phyloP scores from a whole-genome alignment of 2,888 invertebrate species.

The Tryphoninae sp. region DNA sequence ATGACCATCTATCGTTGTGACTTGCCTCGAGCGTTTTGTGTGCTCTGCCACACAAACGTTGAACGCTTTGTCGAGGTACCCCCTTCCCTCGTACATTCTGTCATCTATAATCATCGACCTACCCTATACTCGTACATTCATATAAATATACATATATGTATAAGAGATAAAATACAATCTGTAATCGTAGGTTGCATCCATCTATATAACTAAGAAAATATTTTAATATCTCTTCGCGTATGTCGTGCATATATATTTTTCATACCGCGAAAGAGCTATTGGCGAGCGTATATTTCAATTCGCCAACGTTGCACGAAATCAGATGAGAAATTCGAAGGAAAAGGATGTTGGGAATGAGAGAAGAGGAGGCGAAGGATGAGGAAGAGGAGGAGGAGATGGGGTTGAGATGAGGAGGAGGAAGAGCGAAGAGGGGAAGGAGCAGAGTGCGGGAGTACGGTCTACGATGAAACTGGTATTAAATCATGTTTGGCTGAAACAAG shows the following conservation, averaged over 20 bases:
- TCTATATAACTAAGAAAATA: conserved; percentile 8
- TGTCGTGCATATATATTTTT: conserved; percentile 26
- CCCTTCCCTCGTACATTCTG: conserved; percentile 57
- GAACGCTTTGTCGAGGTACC: conserved; percentile 61
- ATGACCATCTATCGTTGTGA: conserved; percentile 73
- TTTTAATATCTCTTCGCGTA: not conserved
- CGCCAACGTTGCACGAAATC: conserved; percentile 23
- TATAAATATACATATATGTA: not conserved
- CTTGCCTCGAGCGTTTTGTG: conserved; percentile 36
- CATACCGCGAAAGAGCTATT: conserved; percentile 31
- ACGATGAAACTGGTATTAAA: conserved; percentile 57
- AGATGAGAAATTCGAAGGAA: conserved; percentile 34
- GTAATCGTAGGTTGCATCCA: not conserved
- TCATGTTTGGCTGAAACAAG: conserved; percentile 60
- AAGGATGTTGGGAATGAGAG: not conserved
- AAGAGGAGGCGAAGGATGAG: not conserved
- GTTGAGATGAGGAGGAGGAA: not conserved
- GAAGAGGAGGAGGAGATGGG: not conserved
- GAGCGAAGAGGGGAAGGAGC: not conserved
- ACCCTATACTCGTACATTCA: not conserved
- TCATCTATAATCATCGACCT: conserved; percentile 57
- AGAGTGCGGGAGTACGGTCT: conserved; percentile 43
- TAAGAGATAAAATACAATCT: conserved; percentile 5
- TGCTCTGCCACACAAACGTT: conserved; percentile 60
- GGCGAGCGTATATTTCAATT: conserved; percentile 44